Evolutionary conservation across 2,113 vertebrate species (phyloP).

Genomic region (Phrynosoma platyrhinos): DNA sequence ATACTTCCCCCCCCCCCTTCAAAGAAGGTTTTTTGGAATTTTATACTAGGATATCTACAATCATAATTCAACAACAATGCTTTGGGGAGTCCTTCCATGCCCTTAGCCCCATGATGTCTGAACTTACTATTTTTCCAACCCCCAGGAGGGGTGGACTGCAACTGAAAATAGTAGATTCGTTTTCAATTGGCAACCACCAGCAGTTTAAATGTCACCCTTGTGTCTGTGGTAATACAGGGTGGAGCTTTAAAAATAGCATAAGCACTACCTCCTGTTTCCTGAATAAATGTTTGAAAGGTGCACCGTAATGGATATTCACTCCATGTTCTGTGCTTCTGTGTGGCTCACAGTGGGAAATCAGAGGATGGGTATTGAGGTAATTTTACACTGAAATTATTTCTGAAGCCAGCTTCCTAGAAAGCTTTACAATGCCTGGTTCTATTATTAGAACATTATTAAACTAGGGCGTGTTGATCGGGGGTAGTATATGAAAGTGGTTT

Average conservation of each 20-base stretch:
- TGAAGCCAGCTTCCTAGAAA: constrained; percentile 63
- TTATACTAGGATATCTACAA: fast-evolving
- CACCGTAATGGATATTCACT: constrained; percentile 33
- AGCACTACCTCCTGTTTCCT: constrained; percentile 23
- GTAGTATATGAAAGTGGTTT: constrained; percentile 44
- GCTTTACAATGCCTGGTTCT: constrained; percentile 30
- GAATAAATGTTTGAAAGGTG: constrained; percentile 40
- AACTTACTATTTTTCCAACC: constrained; percentile 52
- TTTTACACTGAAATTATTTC: constrained; percentile 67
- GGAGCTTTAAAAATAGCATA: constrained; percentile 33
- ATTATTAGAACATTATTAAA: constrained; percentile 59
- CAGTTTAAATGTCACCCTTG: constrained; percentile 52
- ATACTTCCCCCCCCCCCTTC: no score
- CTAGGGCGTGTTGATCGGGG: constrained; percentile 50
- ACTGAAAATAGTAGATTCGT: constrained; percentile 60
- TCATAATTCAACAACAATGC: constrained; percentile 6
- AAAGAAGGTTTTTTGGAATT: background rate
- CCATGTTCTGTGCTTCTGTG: background rate
- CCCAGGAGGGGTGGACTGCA: constrained; percentile 49
- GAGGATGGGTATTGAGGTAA: constrained; percentile 48
- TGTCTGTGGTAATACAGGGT: constrained; percentile 53
- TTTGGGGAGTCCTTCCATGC: background rate
- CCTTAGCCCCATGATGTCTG: constrained; percentile 4
- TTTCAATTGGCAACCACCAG: constrained; percentile 51
- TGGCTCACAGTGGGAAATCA: constrained; percentile 44